These are phyloP conservation scores for Ctenosaura bakeri DNA, from an alignment of 2,797 vertebrate genomes.

Conservation along the genomic window DNA sequence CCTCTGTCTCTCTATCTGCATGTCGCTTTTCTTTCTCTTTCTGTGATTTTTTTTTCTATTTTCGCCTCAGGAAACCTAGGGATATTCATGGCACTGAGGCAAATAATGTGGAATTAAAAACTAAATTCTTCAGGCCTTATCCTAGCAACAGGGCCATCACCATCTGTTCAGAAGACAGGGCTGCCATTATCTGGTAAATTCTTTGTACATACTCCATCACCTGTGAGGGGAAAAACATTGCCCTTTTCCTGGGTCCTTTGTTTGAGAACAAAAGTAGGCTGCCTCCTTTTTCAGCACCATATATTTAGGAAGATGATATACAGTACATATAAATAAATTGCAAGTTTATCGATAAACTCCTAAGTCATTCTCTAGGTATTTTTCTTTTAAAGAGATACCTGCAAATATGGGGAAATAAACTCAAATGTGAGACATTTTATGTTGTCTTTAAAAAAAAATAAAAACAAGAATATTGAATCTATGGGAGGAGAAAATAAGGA, in stretches of 20 bases:
- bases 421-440: conserved; percentile 62
- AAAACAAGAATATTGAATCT: conserved; percentile 24
- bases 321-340: conserved; percentile 72
- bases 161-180: conserved; percentile 90
- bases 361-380: conserved; percentile 40
- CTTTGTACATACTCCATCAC: conserved; percentile 87
- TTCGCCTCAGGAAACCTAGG: conserved; percentile 84
- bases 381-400: conserved; percentile 62
- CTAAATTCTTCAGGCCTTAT: conserved; percentile 89
- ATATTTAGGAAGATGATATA: conserved; percentile 76
- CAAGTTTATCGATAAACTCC: conserved; percentile 49
- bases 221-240: conserved; percentile 84
- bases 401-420: conserved; percentile 52
- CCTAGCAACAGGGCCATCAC: conserved; percentile 92
- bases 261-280: conserved; percentile 77
- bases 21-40: conserved; percentile 77
- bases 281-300: conserved; percentile 67
- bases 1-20: conserved; percentile 73
- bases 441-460: conserved; percentile 36
- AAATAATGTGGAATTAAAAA: conserved; percentile 93
- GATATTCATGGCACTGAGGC: conserved; percentile 88
- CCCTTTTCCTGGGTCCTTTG: conserved; percentile 82
- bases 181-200: conserved; percentile 83
- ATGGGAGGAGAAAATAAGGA: background rate
- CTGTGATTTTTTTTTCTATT: conserved; percentile 76